A percentile compares a stretch with the other conserved stretches of the same genome.
Conservation (phyloP, 1,140 invertebrate species). For the Anthonomus grandis region DNA sequence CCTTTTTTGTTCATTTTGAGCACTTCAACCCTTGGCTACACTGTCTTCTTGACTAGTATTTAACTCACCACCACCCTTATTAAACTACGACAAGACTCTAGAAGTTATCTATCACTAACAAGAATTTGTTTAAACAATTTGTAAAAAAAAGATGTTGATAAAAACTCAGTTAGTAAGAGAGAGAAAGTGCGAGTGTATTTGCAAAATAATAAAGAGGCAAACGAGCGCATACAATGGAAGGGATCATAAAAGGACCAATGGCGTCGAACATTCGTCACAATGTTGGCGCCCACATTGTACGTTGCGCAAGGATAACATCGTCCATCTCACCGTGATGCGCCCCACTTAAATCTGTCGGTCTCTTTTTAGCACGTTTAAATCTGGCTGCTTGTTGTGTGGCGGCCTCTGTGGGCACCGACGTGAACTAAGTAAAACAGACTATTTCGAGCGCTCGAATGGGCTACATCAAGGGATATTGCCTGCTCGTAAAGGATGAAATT, state of each 20-base stretch:
- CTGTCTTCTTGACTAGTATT: neutral
- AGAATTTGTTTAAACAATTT: neutral
- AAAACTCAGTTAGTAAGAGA: neutral
- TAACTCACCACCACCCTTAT: neutral
- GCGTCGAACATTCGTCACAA: conserved; percentile 45
- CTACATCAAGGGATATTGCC: conserved; percentile 45
- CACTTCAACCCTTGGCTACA: neutral
- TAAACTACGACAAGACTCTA: neutral
- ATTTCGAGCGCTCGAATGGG: conserved; percentile 42
- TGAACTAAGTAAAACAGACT: conserved; percentile 39
- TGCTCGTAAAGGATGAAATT: conserved; percentile 43
- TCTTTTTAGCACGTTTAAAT: conserved; percentile 24
- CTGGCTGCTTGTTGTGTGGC: conserved; percentile 27
- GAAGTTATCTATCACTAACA: neutral
- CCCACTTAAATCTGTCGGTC: conserved; percentile 29
- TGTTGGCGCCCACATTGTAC: conserved; percentile 41
- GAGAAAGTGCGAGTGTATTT: conserved; percentile 14
- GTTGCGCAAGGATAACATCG: conserved; percentile 43
- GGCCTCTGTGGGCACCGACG: conserved; percentile 40
- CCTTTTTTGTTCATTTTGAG: conserved; percentile 1
- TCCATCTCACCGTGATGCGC: conserved; percentile 32
- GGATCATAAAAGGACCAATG: conserved; percentile 46
- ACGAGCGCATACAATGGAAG: conserved; percentile 38
- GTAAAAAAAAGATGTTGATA: neutral
- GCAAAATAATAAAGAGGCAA: conserved; percentile 30